Evolutionary conservation across 2,888 invertebrate genomes (phyloP).

Genomic region (Cyrtodaria siliqua): DNA sequence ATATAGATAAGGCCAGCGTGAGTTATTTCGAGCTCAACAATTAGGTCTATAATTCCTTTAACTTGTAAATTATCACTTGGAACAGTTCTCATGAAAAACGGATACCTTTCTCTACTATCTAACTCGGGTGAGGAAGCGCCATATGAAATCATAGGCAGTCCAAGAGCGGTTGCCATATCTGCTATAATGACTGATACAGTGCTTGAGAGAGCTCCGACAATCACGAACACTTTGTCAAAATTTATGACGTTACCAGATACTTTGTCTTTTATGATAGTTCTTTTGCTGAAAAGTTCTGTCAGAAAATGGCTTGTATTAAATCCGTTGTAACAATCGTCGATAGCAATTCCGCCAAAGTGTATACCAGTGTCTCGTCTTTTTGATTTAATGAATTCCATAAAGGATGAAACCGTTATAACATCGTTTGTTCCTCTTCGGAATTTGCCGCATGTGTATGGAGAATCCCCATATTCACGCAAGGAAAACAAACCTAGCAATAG

Average conservation of each 20-base stretch:
- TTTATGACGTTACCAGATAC: conserved; percentile 44
- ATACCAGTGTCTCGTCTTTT: conserved; percentile 32
- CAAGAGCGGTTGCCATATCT: conserved; percentile 63
- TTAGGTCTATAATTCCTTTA: conserved; percentile 67
- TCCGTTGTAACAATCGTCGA: conserved; percentile 76
- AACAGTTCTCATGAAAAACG: conserved; percentile 75
- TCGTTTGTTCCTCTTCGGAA: conserved; percentile 59
- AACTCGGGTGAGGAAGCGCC: conserved; percentile 71
- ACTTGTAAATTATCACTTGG: conserved; percentile 74
- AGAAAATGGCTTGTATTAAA: conserved; percentile 62
- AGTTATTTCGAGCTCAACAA: conserved; percentile 64
- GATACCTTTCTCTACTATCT: conserved; percentile 68
- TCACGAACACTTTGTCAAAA: conserved; percentile 81
- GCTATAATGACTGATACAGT: conserved; percentile 68
- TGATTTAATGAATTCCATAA: conserved; percentile 58
- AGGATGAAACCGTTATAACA: conserved; percentile 69
- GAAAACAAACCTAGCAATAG: conserved; percentile 72
- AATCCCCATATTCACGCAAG: conserved; percentile 54
- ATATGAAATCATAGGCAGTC: conserved; percentile 73
- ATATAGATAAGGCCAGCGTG: conserved; percentile 73
- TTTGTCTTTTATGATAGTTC: conserved; percentile 47
- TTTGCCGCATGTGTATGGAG: conserved; percentile 59
- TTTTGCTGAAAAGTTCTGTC: conserved; percentile 62
- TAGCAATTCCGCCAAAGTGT: conserved; percentile 67
- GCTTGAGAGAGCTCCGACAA: conserved; percentile 87